These are phyloP conservation scores for Streptopelia turtur DNA, from an alignment of 2,797 vertebrate species.

Conservation along the genomic window DNA sequence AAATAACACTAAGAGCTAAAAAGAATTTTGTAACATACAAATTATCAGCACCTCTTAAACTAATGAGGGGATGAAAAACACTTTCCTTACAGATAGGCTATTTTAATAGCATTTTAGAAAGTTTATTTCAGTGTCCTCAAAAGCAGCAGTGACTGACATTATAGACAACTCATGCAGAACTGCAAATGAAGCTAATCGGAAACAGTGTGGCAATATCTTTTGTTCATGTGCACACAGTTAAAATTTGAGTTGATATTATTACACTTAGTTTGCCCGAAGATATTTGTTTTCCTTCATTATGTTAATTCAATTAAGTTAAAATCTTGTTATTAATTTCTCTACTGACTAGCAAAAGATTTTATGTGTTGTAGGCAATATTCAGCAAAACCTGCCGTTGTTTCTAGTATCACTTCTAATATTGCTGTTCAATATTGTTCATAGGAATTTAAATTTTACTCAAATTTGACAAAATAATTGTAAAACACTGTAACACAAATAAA, in stretches of 20 bases:
- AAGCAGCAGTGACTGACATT: neutral
- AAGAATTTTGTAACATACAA: neutral
- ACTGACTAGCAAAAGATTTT: slow-evolving; percentile 31
- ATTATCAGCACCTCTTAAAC: neutral
- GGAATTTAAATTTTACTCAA: neutral
- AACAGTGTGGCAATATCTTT: neutral
- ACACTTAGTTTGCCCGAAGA: neutral
- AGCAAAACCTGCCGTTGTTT: neutral
- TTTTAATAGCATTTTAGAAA: neutral
- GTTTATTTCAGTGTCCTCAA: neutral
- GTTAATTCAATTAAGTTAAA: neutral
- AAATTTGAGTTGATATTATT: neutral
- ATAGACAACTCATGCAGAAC: neutral
- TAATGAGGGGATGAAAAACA: neutral
- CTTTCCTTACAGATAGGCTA: neutral
- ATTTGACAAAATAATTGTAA: neutral
- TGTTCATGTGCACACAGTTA: neutral
- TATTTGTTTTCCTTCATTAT: neutral
- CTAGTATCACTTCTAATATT: neutral
- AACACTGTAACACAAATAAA: neutral
- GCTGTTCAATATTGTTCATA: neutral
- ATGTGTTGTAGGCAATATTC: neutral
- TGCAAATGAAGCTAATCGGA: neutral
- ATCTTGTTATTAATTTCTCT: neutral
- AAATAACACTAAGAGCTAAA: neutral